A percentile compares a stretch with the other conserved stretches of the same genome.
These are phyloP conservation scores for Drosophila sturtevanti DNA, from an alignment of 1,140 invertebrate species.

Conservation along the genomic window DNA sequence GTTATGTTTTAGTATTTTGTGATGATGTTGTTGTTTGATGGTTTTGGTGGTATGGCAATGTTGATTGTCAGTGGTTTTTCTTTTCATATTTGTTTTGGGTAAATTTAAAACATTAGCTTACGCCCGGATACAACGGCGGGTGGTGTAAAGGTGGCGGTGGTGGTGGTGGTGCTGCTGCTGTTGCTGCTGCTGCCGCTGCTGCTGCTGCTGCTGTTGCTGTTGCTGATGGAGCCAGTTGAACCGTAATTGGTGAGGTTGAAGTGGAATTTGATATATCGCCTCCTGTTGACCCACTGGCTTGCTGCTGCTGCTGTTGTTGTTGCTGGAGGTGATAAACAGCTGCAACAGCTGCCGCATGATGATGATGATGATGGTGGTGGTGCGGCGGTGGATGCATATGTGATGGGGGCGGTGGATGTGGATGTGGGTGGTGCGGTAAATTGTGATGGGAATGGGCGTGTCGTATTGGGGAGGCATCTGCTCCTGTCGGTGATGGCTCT, in stretches of 20 bases:
- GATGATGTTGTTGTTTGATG: too few relatives aligned
- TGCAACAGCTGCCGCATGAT: conserved; percentile 64
- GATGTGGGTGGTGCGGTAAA: conserved; percentile 50
- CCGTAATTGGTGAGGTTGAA: conserved; percentile 32
- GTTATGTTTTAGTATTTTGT: too few relatives aligned
- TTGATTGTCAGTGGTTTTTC: background rate
- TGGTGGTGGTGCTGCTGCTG: conserved; percentile 32
- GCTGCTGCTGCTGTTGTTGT: conserved; percentile 54
- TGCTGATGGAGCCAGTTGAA: conserved; percentile 23
- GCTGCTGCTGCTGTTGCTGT: conserved; percentile 26
- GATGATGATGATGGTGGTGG: conserved; percentile 55
- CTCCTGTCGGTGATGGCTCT: conserved; percentile 17
- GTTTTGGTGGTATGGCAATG: too few relatives aligned
- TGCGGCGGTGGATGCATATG: conserved; percentile 52
- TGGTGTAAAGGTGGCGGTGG: conserved; percentile 60
- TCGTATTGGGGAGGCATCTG: conserved; percentile 26
- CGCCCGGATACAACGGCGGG: conserved; percentile 78
- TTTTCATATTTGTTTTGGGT: background rate
- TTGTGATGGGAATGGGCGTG: conserved; percentile 67
- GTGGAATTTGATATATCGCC: conserved; percentile 15
- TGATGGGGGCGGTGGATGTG: conserved; percentile 32
- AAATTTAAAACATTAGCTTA: conserved; percentile 64
- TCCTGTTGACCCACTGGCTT: conserved; percentile 25
- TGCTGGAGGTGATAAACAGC: conserved; percentile 64
- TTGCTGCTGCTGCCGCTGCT: conserved; percentile 21